phyloP scores from a whole-genome alignment of 2,113 vertebrate genomes.

The human (Homo sapiens) region GRCh38 chr3:96588001-96588500 shows the following conservation, averaged over 20 bases:
- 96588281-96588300: neutral
- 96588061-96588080: neutral
- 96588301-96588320: neutral
- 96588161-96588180: neutral
- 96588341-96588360: neutral
- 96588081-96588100: neutral
- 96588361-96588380: neutral
- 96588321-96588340: neutral
- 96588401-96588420: neutral
- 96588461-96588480: neutral
- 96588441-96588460: neutral
- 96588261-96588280: neutral
- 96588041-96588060: neutral
- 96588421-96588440: neutral
- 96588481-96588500: neutral
- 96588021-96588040: neutral
- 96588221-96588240: neutral
- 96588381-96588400: neutral
- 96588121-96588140: neutral
- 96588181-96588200: neutral
- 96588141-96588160: neutral
- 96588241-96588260: neutral
- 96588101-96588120: neutral
- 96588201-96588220: neutral
- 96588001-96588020: conserved; percentile 13